Conservation (phyloP, 2,888 invertebrate species). For the Mesorhabditis belari region DNA sequence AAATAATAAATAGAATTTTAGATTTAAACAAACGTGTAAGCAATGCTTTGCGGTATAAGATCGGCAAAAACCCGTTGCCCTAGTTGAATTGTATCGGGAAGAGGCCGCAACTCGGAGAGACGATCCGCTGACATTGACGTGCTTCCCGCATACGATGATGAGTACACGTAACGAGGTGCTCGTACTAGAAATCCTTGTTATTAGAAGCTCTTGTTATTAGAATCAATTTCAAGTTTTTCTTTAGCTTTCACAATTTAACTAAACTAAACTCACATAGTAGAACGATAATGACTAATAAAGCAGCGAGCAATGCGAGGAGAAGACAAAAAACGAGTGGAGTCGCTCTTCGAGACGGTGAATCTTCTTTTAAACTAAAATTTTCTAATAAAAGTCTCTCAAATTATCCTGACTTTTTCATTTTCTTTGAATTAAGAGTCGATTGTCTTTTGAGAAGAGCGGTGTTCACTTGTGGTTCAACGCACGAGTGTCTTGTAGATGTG, state of each 20-base stretch:
- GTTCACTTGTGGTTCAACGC: background rate
- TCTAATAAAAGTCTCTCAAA: no score
- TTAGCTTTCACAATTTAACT: no score
- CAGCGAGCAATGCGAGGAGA: constrained; percentile 3
- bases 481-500: background rate
- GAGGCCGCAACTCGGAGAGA: constrained; percentile 22
- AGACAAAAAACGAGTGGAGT: constrained; percentile 3
- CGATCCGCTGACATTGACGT: constrained; percentile 2
- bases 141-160: constrained; percentile 5
- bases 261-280: constrained; percentile 10
- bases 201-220: no score
- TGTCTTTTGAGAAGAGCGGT: background rate
- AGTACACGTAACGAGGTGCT: constrained; percentile 19
- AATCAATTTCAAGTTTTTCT: no score
- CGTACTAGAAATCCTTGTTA: no score
- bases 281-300: constrained; percentile 5
- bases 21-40: constrained; percentile 25
- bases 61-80: constrained; percentile 36
- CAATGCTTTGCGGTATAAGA: constrained; percentile 29
- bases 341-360: background rate
- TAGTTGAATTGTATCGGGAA: constrained; percentile 31
- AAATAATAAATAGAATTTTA: background rate
- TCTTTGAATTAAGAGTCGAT: background rate
- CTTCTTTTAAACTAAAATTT: background rate
- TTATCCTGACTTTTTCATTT: background rate